Conservation (phyloP, 2,888 invertebrate genomes). For the Lasius platythorax region DNA sequence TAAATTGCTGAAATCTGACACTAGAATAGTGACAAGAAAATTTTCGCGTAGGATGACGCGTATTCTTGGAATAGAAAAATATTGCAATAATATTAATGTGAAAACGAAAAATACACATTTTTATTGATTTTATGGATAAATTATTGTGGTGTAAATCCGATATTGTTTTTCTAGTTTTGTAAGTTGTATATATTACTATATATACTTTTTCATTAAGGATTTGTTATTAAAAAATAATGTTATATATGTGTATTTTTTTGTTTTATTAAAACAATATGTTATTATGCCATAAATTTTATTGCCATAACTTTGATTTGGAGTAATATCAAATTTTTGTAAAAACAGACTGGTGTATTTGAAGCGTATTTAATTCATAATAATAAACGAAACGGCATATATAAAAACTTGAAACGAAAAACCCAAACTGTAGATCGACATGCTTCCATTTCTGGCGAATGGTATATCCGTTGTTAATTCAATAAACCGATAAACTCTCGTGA, state of each 20-base stretch:
- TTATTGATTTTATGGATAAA: neutral
- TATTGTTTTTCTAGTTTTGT: neutral
- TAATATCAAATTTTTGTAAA: neutral
- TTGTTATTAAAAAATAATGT: neutral
- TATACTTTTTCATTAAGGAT: neutral
- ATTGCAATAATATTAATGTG: neutral
- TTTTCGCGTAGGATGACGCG: neutral
- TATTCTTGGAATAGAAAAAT: neutral
- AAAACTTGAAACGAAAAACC: neutral
- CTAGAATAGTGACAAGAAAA: conserved; percentile 9
- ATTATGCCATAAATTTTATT: neutral
- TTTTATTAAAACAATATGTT: neutral
- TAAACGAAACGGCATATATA: conserved; percentile 5
- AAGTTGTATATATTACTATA: neutral
- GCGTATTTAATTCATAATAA: neutral
- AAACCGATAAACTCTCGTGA: conserved; percentile 64
- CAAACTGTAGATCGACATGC: neutral
- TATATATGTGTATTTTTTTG: neutral
- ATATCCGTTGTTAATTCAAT: conserved; percentile 65
- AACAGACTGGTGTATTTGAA: neutral
- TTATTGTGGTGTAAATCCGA: neutral
- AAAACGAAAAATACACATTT: neutral
- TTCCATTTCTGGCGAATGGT: conserved; percentile 5
- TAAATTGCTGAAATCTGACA: conserved; percentile 38
- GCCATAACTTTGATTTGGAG: neutral